phyloP scores from a whole-genome alignment of 1,140 invertebrate genomes.

The Caenorhabditis inopinata region DNA sequence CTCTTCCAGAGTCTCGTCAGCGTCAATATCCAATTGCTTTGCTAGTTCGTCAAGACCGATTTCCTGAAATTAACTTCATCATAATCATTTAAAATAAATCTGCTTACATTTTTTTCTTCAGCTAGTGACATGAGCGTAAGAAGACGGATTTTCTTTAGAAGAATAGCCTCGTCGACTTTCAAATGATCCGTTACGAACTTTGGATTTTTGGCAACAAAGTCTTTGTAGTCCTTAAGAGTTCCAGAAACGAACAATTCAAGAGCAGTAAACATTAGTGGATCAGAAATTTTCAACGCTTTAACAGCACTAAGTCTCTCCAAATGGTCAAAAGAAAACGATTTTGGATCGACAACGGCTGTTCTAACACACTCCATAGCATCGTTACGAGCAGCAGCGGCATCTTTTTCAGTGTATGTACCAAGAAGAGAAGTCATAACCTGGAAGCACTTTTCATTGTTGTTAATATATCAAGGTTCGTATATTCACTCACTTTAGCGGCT shows the following conservation, averaged over 20 bases:
- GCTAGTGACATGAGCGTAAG: conserved; percentile 63
- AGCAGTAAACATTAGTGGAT: conserved; percentile 56
- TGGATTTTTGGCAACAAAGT: conserved; percentile 57
- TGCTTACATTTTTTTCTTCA: conserved; percentile 57
- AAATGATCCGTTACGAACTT: conserved; percentile 57
- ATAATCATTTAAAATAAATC: not conserved
- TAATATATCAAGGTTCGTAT: too few relatives aligned
- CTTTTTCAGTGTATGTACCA: conserved; percentile 56
- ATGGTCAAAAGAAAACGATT: conserved; percentile 63
- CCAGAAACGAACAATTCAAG: conserved; percentile 59
- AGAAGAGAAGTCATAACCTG: conserved; percentile 59
- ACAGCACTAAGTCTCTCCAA: conserved; percentile 58
- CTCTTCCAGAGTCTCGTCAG: conserved; percentile 58
- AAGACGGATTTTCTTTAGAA: conserved; percentile 63
- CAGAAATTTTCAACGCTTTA: conserved; percentile 54
- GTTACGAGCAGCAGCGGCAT: conserved; percentile 52
- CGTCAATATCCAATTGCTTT: conserved; percentile 56
- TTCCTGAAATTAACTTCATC: conserved; percentile 39
- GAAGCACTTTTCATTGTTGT: conserved; percentile 48
- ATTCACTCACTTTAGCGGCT: conserved; percentile 50
- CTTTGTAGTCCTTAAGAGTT: conserved; percentile 52
- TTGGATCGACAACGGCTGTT: conserved; percentile 59
- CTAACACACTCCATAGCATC: conserved; percentile 63
- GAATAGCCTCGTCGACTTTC: conserved; percentile 53
- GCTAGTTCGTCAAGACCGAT: conserved; percentile 45